These are phyloP conservation scores for Orientallactaga sibirica DNA, from an alignment of 2,797 vertebrate genomes.

Conservation along the genomic window DNA sequence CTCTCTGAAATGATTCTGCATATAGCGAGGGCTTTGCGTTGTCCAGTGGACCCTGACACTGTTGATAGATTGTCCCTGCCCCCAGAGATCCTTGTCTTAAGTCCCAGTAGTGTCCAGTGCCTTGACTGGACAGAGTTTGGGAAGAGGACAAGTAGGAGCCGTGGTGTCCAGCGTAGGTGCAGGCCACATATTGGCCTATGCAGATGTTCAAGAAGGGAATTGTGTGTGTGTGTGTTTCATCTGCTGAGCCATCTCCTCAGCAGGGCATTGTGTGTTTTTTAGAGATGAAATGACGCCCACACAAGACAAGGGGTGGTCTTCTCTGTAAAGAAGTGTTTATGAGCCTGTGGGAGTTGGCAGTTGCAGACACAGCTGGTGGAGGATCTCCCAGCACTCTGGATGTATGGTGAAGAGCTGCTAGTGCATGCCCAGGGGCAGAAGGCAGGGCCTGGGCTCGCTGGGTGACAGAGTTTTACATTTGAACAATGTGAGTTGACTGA, in stretches of 20 bases:
- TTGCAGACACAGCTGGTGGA: background rate
- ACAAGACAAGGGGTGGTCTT: background rate
- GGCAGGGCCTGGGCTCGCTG: background rate
- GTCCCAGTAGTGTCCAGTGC: background rate
- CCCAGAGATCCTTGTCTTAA: background rate
- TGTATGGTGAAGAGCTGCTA: background rate
- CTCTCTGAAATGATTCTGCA: background rate
- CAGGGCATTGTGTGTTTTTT: background rate
- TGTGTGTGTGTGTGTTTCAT: too few species aligned
- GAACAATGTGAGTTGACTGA: background rate
- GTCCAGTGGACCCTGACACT: background rate
- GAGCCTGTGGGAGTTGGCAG: background rate
- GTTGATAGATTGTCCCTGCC: background rate
- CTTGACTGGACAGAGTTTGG: background rate
- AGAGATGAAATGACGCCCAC: background rate
- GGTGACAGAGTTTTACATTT: background rate
- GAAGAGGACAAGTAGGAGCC: accelerated
- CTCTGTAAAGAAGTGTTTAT: background rate
- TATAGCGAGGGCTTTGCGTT: background rate
- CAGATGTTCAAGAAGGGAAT: background rate
- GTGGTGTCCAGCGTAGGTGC: background rate
- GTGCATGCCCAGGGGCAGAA: background rate
- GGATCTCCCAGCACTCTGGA: background rate
- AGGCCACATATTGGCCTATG: background rate
- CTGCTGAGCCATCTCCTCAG: too few species aligned